Evolutionary conservation across 2,888 invertebrate genomes (phyloP).

Genomic region (Nycteola revayana): DNA sequence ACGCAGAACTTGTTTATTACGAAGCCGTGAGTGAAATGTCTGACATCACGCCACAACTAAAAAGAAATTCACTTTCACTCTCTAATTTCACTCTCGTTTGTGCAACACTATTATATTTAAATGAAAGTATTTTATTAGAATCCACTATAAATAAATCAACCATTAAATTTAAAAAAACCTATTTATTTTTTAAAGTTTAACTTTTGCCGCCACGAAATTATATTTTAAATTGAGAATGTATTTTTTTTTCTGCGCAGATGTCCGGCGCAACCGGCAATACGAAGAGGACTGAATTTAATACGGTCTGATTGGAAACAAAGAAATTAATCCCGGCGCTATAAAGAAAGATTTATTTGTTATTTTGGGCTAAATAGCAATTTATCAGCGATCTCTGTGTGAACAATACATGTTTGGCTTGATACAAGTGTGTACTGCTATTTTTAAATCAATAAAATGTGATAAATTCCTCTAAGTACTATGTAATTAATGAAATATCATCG

Average conservation of each 20-base stretch:
- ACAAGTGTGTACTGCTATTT: no score
- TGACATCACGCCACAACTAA: conserved; percentile 53
- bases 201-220: conserved; percentile 7
- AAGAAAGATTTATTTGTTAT: conserved; percentile 4
- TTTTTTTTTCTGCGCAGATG: conserved; percentile 7
- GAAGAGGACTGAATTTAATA: conserved; percentile 5
- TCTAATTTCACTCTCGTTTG: conserved; percentile 58
- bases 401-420: no score
- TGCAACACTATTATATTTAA: conserved; percentile 9
- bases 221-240: conserved; percentile 12
- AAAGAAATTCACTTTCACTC: conserved; percentile 67
- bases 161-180: no score
- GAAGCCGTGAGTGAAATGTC: conserved; percentile 43
- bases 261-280: conserved; percentile 16
- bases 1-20: conserved; percentile 37
- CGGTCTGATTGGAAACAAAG: conserved; percentile 17
- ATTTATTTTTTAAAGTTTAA: no score
- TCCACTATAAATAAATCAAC: no score
- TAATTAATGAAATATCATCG: no score
- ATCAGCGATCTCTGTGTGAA: no score
- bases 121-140: no score
- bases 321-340: conserved; percentile 10
- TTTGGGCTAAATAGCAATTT: no score
- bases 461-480: no score
- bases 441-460: no score